phyloP scores from a whole-genome alignment of 2,888 invertebrate genomes.

The Timandra comae region DNA sequence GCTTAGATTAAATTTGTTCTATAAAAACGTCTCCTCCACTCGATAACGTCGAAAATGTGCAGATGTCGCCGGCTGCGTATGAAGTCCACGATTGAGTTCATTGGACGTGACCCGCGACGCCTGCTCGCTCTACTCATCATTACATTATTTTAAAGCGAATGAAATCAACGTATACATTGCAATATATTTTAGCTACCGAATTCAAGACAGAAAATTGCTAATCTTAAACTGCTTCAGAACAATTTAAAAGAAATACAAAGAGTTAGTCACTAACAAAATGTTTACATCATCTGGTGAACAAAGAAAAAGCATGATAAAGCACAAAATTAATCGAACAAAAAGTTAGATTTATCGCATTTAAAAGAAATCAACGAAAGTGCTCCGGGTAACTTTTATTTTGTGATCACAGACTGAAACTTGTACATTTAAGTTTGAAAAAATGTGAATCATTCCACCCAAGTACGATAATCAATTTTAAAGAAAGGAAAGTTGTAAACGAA shows the following conservation, averaged over 20 bases:
- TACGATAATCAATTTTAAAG: conserved; percentile 65
- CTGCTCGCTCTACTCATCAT: conserved; percentile 29
- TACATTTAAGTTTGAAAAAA: conserved; percentile 67
- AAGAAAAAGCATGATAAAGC: conserved; percentile 35
- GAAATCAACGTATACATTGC: too few relatives aligned
- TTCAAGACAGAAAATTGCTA: too few relatives aligned
- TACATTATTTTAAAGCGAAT: too few relatives aligned
- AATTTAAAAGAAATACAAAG: background rate
- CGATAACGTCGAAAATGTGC: conserved; percentile 68
- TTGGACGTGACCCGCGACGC: conserved; percentile 58
- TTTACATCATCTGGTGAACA: conserved; percentile 19
- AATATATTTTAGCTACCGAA: too few relatives aligned
- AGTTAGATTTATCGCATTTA: conserved; percentile 51
- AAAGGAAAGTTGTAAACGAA: conserved; percentile 53
- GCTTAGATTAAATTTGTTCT: conserved; percentile 73
- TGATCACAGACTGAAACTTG: conserved; percentile 63
- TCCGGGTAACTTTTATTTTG: conserved; percentile 62
- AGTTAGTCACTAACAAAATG: conserved; percentile 17
- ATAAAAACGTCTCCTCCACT: conserved; percentile 65
- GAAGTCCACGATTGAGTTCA: conserved; percentile 59
- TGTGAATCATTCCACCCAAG: conserved; percentile 59
- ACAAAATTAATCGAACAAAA: conserved; percentile 39
- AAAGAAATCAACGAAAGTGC: conserved; percentile 57
- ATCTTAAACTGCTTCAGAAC: too few relatives aligned
- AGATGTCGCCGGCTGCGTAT: conserved; percentile 66